These are phyloP conservation scores for Malurus elegans DNA, from an alignment of 2,113 vertebrate species.

Conservation along the genomic window DNA sequence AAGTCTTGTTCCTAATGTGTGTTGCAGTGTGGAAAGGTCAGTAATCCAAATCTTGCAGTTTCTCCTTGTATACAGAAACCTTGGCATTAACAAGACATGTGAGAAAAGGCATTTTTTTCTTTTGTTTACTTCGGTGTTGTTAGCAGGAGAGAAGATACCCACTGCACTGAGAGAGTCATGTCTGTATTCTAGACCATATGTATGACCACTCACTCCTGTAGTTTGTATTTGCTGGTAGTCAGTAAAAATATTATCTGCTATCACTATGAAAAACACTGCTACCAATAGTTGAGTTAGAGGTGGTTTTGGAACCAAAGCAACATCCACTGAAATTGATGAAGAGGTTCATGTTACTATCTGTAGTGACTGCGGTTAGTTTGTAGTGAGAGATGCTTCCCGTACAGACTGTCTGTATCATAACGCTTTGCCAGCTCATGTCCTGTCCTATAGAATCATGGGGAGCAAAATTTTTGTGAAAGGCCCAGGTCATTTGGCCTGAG, in stretches of 20 bases:
- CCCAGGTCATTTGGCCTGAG: background rate
- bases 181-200: background rate
- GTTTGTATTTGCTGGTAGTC: background rate
- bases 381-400: background rate
- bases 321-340: background rate
- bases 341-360: background rate
- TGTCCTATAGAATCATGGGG: background rate
- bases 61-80: background rate
- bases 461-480: background rate
- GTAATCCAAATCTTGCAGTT: background rate
- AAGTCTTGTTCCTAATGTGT: background rate
- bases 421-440: background rate
- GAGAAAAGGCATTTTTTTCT: background rate
- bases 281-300: background rate
- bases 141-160: background rate
- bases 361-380: background rate
- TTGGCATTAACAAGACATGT: fast-evolving
- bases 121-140: background rate
- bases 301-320: background rate
- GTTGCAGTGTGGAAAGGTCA: background rate
- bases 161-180: background rate
- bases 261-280: background rate
- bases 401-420: background rate
- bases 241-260: background rate
- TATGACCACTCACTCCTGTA: background rate